Conservation (phyloP, 2,888 invertebrate genomes). For the Mechanitis mazaeus region DNA sequence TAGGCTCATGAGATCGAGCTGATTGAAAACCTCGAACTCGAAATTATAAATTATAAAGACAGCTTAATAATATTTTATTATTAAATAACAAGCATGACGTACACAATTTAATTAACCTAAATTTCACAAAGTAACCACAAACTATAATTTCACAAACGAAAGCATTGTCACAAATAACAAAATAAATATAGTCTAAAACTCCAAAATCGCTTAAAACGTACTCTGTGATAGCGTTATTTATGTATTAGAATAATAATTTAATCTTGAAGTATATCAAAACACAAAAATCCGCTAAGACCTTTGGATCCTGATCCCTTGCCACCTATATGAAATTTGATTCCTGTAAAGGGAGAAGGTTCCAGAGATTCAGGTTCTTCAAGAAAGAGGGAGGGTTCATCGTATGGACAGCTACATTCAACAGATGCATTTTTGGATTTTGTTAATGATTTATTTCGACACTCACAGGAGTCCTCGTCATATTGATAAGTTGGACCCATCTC, state of each 20-base stretch:
- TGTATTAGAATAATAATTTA: not conserved
- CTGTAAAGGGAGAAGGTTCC: constrained; percentile 24
- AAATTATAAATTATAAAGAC: no score
- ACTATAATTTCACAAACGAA: no score
- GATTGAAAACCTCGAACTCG: no score
- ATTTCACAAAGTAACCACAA: no score
- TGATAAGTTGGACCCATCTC: constrained; percentile 17
- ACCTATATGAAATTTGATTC: constrained; percentile 39
- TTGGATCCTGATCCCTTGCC: constrained; percentile 44
- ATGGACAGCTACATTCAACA: constrained; percentile 39
- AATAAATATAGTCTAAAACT: no score
- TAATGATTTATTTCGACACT: constrained; percentile 20
- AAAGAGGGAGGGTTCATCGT: constrained; percentile 13
- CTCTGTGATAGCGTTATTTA: no score
- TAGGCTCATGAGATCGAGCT: no score
- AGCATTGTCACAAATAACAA: no score
- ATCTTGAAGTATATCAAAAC: constrained; percentile 36
- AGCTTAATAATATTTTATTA: no score
- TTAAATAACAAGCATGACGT: no score
- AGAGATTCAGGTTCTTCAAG: constrained; percentile 1
- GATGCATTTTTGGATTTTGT: constrained; percentile 9
- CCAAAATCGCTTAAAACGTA: no score
- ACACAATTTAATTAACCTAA: no score
- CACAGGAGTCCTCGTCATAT: constrained; percentile 18
- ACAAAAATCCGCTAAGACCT: constrained; percentile 41